Base-by-base conservation (phyloP, 1,140 invertebrate genomes). In the Drosophila eugracilis region DNA sequence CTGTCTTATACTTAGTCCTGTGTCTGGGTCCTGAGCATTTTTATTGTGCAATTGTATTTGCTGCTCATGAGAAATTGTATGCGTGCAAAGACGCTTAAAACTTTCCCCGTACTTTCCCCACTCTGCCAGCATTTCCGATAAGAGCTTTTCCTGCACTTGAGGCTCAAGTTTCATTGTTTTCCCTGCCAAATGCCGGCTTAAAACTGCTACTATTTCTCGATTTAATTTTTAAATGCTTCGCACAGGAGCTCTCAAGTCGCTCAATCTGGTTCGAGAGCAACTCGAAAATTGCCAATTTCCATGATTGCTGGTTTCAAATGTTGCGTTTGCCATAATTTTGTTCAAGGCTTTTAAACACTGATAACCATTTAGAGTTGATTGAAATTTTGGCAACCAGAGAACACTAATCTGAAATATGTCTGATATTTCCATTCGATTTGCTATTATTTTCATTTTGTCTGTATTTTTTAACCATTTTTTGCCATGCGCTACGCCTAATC, bases 41-140 rank as follows among this genome's bases (percentile, higher is more conserved):
- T 88, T 88, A 81, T 88, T 86, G 81, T 88, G 81, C 83, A 86
- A 88, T 86, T 86, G 81, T 88, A 88, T 88, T 88, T 88, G 52
- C 62, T 85, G 77, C 81, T 85, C 81, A 85, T 85, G 81, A 85
- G 81, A 86, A 85, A 85, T 77, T 86, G 81, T 86, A 80, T 86
- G 81, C 81, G 77, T 81, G 67, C 73, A 85, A 85, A 85, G 81
- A 86, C 47, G 81, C 81, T 85, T 85, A 85, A 86, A 86, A 88
- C 63, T 86, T 86, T 88, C 63, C 30, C 69, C 59, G 74, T 36
- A 70, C 58, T 70, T 70, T 86, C 58, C 48, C 28, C 45, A 15
- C 12, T 37, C 32, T 17, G 21, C 17, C 37, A 22, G 57, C 44
- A 17, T 74, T 59, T 48, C 39, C 83, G 79, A 84, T 84, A 84